Evolutionary conservation across 2,888 invertebrate species (phyloP).

Genomic region (Lordiphosa andalusiaca): DNA sequence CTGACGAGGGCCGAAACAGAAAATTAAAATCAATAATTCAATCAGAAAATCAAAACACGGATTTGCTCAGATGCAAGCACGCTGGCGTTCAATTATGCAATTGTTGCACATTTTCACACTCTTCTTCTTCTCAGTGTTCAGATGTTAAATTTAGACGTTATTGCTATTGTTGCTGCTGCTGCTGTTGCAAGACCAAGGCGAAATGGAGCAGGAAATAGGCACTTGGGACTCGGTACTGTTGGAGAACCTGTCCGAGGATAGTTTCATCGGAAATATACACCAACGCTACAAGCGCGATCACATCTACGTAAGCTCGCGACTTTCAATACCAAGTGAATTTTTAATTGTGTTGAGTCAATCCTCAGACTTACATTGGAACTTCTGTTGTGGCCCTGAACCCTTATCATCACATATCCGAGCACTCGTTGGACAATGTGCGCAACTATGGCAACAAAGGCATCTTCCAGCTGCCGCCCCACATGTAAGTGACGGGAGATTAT

Average conservation of each 20-base stretch:
- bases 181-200: constrained; percentile 33
- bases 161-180: constrained; percentile 30
- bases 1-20: constrained; percentile 30
- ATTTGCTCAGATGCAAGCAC: constrained; percentile 41
- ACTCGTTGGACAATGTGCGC: constrained; percentile 89
- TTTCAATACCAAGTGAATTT: background rate
- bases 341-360: too few relatives aligned
- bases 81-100: constrained; percentile 62
- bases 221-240: constrained; percentile 92
- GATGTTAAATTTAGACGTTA: constrained; percentile 50
- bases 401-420: constrained; percentile 90
- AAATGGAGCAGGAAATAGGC: constrained; percentile 86
- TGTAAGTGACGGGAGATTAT: constrained; percentile 81
- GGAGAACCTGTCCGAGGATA: constrained; percentile 91
- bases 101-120: constrained; percentile 40
- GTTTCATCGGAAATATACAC: constrained; percentile 90
- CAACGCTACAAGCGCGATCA: constrained; percentile 91
- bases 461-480: constrained; percentile 89
- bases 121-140: constrained; percentile 41
- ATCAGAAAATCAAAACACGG: constrained; percentile 73
- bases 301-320: constrained; percentile 86
- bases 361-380: constrained; percentile 92
- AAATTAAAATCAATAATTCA: constrained; percentile 72
- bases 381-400: constrained; percentile 94
- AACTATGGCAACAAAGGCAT: constrained; percentile 88